A percentile compares a stretch with the other conserved stretches of the same genome.
These are phyloP conservation scores for Gambusia holbrooki DNA, from an alignment of 2,113 vertebrate species.

Conservation along the genomic window DNA sequence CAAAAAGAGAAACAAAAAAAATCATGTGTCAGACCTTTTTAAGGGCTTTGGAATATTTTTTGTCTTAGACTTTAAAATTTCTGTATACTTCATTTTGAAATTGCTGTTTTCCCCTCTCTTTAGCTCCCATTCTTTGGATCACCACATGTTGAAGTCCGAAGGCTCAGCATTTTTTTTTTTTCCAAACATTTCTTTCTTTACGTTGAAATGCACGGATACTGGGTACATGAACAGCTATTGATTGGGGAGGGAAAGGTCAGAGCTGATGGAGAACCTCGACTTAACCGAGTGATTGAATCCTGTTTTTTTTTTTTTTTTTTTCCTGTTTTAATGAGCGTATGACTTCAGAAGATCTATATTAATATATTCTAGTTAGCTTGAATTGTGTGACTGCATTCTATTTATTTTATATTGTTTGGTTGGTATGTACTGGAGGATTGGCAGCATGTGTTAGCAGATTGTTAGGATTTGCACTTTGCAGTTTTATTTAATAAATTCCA, in stretches of 20 bases:
- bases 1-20: conserved; percentile 1
- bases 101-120: conserved; percentile 37
- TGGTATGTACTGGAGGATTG: conserved; percentile 82
- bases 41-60: conserved; percentile 64
- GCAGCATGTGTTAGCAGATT: conserved; percentile 74
- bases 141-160: conserved; percentile 55
- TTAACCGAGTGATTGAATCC: conserved; percentile 75
- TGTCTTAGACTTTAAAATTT: conserved; percentile 56
- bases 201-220: conserved; percentile 72
- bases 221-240: conserved; percentile 74
- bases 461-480: conserved; percentile 64
- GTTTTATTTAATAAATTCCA: conserved; percentile 71
- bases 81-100: conserved; percentile 65
- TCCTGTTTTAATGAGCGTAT: conserved; percentile 79
- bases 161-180: conserved; percentile 70
- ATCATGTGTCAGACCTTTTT: conserved; percentile 59
- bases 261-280: conserved; percentile 64
- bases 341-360: conserved; percentile 87
- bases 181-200: conserved; percentile 73
- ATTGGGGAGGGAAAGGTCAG: conserved; percentile 39
- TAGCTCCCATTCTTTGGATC: conserved; percentile 31
- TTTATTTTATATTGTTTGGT: conserved; percentile 83
- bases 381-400: conserved; percentile 83
- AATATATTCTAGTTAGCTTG: conserved; percentile 92
- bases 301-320: conserved; percentile 18